Evolutionary conservation across 2,113 vertebrate genomes (phyloP).

Genomic region (Sinocyclocheilus anophthalmus): DNA sequence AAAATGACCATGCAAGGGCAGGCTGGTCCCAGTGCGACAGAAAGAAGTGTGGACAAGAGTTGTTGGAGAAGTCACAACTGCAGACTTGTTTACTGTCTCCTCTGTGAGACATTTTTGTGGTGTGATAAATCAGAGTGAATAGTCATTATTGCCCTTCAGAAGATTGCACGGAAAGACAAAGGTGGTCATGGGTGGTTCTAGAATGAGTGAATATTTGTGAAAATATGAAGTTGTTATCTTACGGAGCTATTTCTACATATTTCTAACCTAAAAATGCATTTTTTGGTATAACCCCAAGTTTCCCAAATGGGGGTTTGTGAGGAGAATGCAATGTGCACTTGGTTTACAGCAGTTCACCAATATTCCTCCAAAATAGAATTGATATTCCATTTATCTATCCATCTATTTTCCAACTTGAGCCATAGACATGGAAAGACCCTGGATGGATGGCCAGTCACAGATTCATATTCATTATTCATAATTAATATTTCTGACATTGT

Average conservation of each 20-base stretch:
- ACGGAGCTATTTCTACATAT: neutral
- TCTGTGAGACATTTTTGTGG: neutral
- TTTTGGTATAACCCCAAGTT: neutral
- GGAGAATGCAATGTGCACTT: too few relatives aligned
- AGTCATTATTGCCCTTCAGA: neutral
- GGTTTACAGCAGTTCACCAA: too few relatives aligned
- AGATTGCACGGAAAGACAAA: neutral
- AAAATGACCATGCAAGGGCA: slow-evolving; percentile 8
- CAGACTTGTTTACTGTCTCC: neutral
- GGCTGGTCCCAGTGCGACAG: slow-evolving; percentile 15
- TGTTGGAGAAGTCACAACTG: slow-evolving; percentile 16
- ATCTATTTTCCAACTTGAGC: too few relatives aligned
- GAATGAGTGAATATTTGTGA: neutral
- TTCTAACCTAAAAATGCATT: neutral
- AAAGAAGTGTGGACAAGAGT: slow-evolving; percentile 2
- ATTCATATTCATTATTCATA: too few relatives aligned
- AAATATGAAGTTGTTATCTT: neutral
- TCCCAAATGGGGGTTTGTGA: neutral
- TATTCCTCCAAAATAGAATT: too few relatives aligned
- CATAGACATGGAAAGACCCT: too few relatives aligned
- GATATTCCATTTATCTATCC: too few relatives aligned
- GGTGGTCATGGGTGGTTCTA: neutral
- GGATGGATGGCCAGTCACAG: too few relatives aligned
- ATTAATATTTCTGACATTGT: neutral
- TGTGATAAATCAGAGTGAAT: neutral